Evolutionary conservation across 2,113 vertebrate genomes (phyloP), one percentile per base, ranked within the genome.

Genomic region (Cololabis saira): DNA sequence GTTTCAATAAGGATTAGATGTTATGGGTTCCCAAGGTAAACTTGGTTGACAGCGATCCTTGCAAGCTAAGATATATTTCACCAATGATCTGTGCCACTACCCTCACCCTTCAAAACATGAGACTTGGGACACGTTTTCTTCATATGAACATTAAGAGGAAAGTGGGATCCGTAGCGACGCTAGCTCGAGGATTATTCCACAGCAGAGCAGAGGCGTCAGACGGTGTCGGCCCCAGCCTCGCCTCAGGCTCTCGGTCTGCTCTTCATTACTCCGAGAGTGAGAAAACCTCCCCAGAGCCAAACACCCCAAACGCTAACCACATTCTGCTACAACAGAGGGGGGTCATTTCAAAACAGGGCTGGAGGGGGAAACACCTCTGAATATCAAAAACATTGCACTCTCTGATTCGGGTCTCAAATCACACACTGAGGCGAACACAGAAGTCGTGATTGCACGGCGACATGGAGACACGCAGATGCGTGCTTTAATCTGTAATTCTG

Each of bases 181-280:
- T 75, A 10, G 18, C 59, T 66, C 1, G 33, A 60, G 73, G 76
- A 85, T 83, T 79, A 83, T 82, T 88, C 82, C 86, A 87, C 85
- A 80, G 74, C 49, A 52, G 67, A 81, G 70, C 45, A 1, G 63
- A 81, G 89, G 83, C 85, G 81, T 91, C 87, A 86, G 87, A 68
- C 80, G 43, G 61, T 24, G 69, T 64, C 43, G 67, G 79, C 73
- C 81, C 58, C 60, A 54, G 61, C 67, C 59, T 83, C 43, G 86
- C 89, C 89, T 81, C 70, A 12, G 82, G 87, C 66, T 70, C 59
- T 54, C 57, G 16, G 85, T 79, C 90, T 93, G 92, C 52, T 90
- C 84, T 71, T 92, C 79, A 93, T 93, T 92, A 92, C 72, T 69
- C 57, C 13, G 59, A 75, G 84, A 79, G 89, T 85, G 87, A 88